These are phyloP conservation scores for Peromyscus nudipes DNA, from an alignment of 2,797 vertebrate genomes.

Conservation along the genomic window DNA sequence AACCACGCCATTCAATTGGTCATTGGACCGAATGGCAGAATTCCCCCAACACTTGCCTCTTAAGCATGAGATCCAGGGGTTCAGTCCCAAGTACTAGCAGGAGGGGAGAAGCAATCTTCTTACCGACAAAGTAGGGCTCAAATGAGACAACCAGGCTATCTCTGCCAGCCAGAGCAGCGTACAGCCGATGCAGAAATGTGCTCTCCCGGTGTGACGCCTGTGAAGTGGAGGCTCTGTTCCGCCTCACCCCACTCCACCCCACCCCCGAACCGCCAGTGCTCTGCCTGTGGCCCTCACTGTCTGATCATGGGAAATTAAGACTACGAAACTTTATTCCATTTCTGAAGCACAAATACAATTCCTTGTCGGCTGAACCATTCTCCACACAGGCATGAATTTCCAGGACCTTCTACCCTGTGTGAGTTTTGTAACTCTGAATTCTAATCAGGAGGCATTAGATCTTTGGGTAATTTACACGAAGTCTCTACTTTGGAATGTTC, in stretches of 20 bases:
- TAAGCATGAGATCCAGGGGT: not conserved
- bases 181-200: not conserved
- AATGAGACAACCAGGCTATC: not conserved
- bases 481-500: conserved; percentile 69
- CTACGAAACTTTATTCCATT: not conserved
- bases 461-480: conserved; percentile 42
- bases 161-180: not conserved
- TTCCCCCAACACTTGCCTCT: not conserved
- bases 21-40: too few species aligned
- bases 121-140: not conserved
- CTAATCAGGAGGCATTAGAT: conserved; percentile 35
- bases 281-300: not conserved
- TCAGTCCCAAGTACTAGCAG: not conserved
- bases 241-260: too few species aligned
- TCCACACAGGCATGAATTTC: conserved; percentile 24
- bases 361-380: not conserved
- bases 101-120: not conserved
- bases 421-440: conserved; percentile 5
- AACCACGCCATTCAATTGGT: too few species aligned
- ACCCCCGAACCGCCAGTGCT: not conserved
- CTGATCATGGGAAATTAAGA: conserved; percentile 30
- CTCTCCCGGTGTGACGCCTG: not conserved
- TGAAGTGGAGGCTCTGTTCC: too few species aligned
- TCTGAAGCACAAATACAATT: conserved; percentile 21
- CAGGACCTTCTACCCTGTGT: not conserved